These are phyloP conservation scores for Suillia variegata DNA, from an alignment of 2,888 invertebrate genomes.

Conservation along the genomic window DNA sequence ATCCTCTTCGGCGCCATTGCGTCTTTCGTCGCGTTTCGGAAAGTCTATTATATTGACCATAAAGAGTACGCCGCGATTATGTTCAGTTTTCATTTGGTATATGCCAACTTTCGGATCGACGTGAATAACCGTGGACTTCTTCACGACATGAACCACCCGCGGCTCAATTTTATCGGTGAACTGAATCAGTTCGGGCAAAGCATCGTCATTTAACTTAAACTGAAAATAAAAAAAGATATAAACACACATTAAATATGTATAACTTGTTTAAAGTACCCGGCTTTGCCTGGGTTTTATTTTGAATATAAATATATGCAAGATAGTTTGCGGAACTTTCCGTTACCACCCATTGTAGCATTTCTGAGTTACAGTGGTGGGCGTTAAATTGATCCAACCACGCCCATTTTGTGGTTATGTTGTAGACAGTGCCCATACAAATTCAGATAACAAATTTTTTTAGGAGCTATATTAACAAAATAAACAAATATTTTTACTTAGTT, in stretches of 20 bases:
- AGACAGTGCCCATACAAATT: too few species aligned
- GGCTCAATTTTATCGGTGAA: conserved; percentile 31
- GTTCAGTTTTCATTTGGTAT: conserved; percentile 63
- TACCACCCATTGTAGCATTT: too few species aligned
- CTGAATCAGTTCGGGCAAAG: conserved; percentile 30
- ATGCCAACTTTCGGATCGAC: conserved; percentile 37
- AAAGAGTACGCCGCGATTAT: conserved; percentile 67
- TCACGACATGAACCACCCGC: conserved; percentile 31
- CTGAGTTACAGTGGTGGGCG: too few species aligned
- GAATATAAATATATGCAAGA: too few species aligned
- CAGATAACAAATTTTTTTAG: too few species aligned
- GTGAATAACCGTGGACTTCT: conserved; percentile 40
- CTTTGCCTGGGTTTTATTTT: too few species aligned
- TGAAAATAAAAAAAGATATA: neutral
- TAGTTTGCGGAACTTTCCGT: neutral
- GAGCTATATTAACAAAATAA: too few species aligned
- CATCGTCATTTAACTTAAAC: conserved; percentile 8
- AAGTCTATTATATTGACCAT: conserved; percentile 70
- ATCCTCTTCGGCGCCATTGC: conserved; percentile 69
- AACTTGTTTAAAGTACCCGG: too few species aligned
- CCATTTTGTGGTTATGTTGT: too few species aligned
- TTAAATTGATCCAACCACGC: too few species aligned
- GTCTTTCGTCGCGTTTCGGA: conserved; percentile 53
- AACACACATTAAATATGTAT: neutral
- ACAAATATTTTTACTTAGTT: too few species aligned